phyloP scores from a whole-genome alignment of 2,797 vertebrate genomes.

The Pristis pectinata region DNA sequence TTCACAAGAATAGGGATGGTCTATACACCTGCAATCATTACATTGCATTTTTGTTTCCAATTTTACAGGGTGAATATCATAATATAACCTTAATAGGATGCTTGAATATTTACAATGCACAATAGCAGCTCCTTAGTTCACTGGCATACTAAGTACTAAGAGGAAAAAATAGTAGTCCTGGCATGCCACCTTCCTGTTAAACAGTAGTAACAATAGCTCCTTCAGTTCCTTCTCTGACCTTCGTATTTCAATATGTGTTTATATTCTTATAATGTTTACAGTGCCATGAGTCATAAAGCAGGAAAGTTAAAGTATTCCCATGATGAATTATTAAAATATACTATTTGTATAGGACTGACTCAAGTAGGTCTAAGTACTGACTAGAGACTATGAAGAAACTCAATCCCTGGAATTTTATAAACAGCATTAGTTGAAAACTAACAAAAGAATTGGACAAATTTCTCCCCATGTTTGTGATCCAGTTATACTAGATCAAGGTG shows the following conservation, averaged over 20 bases:
- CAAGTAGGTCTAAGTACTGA: neutral
- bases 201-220: neutral
- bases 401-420: neutral
- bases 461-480: neutral
- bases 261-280: conserved; percentile 17
- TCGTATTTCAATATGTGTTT: neutral
- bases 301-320: neutral
- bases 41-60: neutral
- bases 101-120: neutral
- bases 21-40: neutral
- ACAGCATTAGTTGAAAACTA: neutral
- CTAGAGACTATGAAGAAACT: neutral
- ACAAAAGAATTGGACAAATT: neutral
- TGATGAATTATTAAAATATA: conserved; percentile 18
- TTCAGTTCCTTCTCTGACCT: neutral
- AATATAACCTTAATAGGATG: neutral
- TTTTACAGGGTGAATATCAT: neutral
- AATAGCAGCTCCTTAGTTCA: neutral
- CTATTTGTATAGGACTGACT: neutral
- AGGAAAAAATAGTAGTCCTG: neutral
- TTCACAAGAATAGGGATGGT: neutral
- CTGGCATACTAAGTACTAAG: neutral
- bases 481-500: neutral
- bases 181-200: neutral
- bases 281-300: neutral